These are phyloP conservation scores for Syngnathus rostellatus DNA, from an alignment of 2,797 vertebrate species.

Conservation along the genomic window DNA sequence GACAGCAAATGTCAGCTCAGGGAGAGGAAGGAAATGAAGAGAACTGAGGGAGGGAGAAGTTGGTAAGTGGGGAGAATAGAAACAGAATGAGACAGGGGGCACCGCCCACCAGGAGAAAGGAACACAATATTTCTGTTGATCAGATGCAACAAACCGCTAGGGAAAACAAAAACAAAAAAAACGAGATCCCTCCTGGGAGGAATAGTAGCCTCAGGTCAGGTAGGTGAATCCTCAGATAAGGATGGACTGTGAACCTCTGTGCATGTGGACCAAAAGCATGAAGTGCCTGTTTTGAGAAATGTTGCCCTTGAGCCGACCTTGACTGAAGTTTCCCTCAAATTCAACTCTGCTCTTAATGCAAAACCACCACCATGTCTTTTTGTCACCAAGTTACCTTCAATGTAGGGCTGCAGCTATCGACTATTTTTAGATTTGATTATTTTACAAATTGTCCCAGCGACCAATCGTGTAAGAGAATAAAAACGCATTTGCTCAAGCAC, in stretches of 20 bases:
- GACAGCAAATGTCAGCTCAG: conserved; percentile 67
- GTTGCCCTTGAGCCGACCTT: conserved; percentile 64
- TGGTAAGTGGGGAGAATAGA: conserved; percentile 9
- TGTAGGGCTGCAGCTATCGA: conserved; percentile 1
- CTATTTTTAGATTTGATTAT: too few species aligned
- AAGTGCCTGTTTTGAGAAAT: conserved; percentile 34
- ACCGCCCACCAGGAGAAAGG: conserved; percentile 37
- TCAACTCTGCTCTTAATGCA: conserved; percentile 43
- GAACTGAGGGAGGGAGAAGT: conserved; percentile 2
- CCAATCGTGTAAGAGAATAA: too few species aligned
- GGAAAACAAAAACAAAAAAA: conserved; percentile 33
- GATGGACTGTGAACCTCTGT: conserved; percentile 25
- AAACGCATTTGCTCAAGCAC: too few species aligned
- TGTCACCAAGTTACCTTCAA: conserved; percentile 13
- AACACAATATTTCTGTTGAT: conserved; percentile 48
- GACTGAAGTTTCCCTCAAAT: conserved; percentile 51
- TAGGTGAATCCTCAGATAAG: conserved; percentile 60
- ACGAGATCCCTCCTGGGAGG: conserved; percentile 46
- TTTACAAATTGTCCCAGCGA: too few species aligned
- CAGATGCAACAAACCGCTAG: conserved; percentile 39
- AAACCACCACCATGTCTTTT: conserved; percentile 21
- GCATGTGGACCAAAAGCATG: conserved; percentile 32
- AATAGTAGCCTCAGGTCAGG: conserved; percentile 47
- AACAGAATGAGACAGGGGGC: conserved; percentile 47
- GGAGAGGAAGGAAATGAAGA: conserved; percentile 37